Evolutionary conservation across 2,888 invertebrate genomes (phyloP), one percentile per base, ranked within the genome.

Genomic region (Cryptophagus acutangulus): DNA sequence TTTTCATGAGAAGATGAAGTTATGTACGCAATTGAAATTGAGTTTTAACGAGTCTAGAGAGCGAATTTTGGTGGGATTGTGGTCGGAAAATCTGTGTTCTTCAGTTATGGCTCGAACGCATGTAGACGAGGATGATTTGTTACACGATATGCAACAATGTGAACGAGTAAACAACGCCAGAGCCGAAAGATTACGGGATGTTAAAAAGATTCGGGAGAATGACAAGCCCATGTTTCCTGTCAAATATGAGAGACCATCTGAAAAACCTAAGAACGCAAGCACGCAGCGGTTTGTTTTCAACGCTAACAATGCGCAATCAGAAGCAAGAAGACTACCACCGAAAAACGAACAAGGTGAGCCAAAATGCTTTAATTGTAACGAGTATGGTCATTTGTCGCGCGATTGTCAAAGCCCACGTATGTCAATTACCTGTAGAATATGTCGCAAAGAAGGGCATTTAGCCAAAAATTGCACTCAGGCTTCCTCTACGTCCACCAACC

Each of bases 21-120:
- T 41, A 17, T 41, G 41, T 31, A 14, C 9, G 10, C 9, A 36
- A 2, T 9, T 41, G 20, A 14, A 29, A 9, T 41, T 41, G 16
- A 16, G 13, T 2, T 41, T 29, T 14, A 10, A 1, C 4, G 41
- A 8, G 35, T 43, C 15, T 35, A 43, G 24, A 5, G 36, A 43
- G n/a, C 33, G 13, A 12, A 15, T 45, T 12, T 49, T 45, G 41
- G 6, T 12, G 8, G 39, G 39, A 1, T 45, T 51, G 16, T 34
- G 36, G 17, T 10, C n/a, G 3, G 35, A 38, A 1, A 40, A 38
- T 5, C 12, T 10, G 5, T 6, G 13, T 29, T 44, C 43, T 0
- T 45, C 46, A 17, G 1, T 48, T 9, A 18, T 36, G 26, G 4
- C 17, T 3, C 8, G 31, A 31, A 12, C 13, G 13, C 31, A 31